These are phyloP conservation scores for Serrognathus titanus DNA, from an alignment of 2,888 invertebrate species.

Conservation along the genomic window DNA sequence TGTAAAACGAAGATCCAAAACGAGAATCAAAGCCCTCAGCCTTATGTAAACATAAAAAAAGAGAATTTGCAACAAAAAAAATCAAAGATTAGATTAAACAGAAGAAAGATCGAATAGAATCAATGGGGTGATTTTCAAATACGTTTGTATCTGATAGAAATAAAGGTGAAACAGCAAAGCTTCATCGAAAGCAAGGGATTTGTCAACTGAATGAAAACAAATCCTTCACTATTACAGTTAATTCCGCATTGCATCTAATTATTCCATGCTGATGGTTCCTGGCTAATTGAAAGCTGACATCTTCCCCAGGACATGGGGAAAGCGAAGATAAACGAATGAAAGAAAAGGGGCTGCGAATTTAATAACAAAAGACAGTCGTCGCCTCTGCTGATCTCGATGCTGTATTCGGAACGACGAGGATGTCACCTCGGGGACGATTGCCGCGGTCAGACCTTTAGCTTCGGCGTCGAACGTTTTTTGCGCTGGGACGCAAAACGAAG, in stretches of 20 bases:
- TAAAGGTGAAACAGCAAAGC: too few species aligned
- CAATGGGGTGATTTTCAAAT: neutral
- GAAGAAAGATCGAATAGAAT: neutral
- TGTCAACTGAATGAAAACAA: constrained; percentile 21
- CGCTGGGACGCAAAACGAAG: constrained; percentile 32
- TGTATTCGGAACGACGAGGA: constrained; percentile 22
- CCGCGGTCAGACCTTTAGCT: neutral
- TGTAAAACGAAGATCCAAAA: too few species aligned
- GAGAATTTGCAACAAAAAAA: too few species aligned
- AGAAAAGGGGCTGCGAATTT: constrained; percentile 30
- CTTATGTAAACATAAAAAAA: too few species aligned
- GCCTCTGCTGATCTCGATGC: constrained; percentile 14
- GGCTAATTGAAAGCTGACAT: constrained; percentile 42
- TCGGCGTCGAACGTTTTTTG: constrained; percentile 15
- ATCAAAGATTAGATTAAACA: neutral
- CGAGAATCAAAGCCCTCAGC: too few species aligned
- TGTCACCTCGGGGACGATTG: constrained; percentile 18
- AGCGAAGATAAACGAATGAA: constrained; percentile 19
- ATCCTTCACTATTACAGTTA: constrained; percentile 34
- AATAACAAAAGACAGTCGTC: constrained; percentile 29
- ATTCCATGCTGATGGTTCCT: constrained; percentile 32
- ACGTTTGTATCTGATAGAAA: too few species aligned
- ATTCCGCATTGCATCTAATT: constrained; percentile 42
- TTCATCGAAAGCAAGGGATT: constrained; percentile 1
- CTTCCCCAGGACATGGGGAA: constrained; percentile 17